Evolutionary conservation across 2,888 invertebrate species (phyloP).

Genomic region (Nomada ferruginata): DNA sequence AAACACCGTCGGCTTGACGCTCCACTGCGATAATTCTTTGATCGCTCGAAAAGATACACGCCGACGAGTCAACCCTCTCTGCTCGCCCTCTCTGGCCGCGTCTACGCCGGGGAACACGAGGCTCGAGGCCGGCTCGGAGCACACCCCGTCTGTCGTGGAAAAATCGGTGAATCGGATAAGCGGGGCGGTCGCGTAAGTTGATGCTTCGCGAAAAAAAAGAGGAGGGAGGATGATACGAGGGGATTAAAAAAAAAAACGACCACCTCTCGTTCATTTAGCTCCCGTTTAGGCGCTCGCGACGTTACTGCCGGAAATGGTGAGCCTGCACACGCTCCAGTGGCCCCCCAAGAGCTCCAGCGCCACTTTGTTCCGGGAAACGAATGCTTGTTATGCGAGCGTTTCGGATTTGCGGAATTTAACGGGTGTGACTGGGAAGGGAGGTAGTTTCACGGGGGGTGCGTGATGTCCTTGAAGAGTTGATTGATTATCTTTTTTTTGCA

Average conservation of each 20-base stretch:
- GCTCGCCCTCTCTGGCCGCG: neutral
- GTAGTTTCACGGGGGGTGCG: neutral
- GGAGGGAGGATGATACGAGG: constrained; percentile 15
- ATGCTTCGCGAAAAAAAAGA: constrained; percentile 50
- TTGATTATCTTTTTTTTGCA: no score
- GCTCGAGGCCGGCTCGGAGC: neutral
- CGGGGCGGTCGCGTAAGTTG: constrained; percentile 58
- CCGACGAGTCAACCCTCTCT: constrained; percentile 55
- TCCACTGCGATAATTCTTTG: constrained; percentile 81
- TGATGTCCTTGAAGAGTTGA: no score
- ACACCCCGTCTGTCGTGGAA: constrained; percentile 33
- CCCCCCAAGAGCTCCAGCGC: constrained; percentile 33
- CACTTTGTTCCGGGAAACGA: constrained; percentile 40
- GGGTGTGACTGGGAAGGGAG: neutral
- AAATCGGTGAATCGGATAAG: constrained; percentile 56
- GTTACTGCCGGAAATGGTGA: constrained; percentile 65
- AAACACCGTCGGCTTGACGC: constrained; percentile 76
- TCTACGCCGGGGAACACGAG: constrained; percentile 4
- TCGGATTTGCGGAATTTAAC: constrained; percentile 32
- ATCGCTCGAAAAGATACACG: constrained; percentile 80
- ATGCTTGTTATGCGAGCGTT: constrained; percentile 49
- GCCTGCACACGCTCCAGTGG: constrained; percentile 43
- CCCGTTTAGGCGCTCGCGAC: constrained; percentile 58
- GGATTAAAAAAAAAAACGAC: constrained; percentile 15
- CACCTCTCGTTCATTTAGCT: constrained; percentile 65